These are phyloP conservation scores for Alloscopus bannaensis DNA, from an alignment of 2,888 invertebrate genomes.

Conservation along the genomic window DNA sequence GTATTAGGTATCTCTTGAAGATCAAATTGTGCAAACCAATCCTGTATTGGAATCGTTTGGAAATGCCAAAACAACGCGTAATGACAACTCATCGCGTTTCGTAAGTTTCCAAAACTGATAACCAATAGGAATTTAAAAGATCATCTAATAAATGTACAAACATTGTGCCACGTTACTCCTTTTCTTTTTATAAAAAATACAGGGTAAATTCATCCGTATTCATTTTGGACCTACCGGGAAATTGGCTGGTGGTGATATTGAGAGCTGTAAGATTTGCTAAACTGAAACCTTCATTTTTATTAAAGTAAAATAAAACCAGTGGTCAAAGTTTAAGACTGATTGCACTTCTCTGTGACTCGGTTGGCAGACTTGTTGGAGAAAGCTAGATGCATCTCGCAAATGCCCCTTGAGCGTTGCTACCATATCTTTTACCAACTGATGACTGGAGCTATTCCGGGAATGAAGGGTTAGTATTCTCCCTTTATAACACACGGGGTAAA, in stretches of 20 bases:
- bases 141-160: slow-evolving; percentile 3
- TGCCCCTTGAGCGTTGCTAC: slow-evolving; percentile 90
- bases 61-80: slow-evolving; percentile 99
- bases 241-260: slow-evolving; percentile 99
- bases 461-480: slow-evolving; percentile 45
- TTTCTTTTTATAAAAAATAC: slow-evolving; percentile 11
- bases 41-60: slow-evolving; percentile 99
- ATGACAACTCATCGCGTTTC: slow-evolving; percentile 99
- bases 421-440: slow-evolving; percentile 79
- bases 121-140: neutral
- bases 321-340: too few relatives aligned
- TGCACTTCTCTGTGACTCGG: too few relatives aligned
- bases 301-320: too few relatives aligned
- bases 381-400: slow-evolving; percentile 99
- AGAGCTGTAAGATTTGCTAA: slow-evolving; percentile 89
- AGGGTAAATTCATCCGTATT: slow-evolving; percentile 99
- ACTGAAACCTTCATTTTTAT: too few relatives aligned
- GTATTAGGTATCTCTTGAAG: slow-evolving; percentile 85
- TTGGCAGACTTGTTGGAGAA: slow-evolving; percentile 99
- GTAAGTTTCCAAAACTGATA: slow-evolving; percentile 83
- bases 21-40: slow-evolving; percentile 99
- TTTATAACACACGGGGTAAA: neutral
- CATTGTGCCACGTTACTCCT: too few relatives aligned
- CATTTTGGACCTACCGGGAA: slow-evolving; percentile 99
- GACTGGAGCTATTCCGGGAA: slow-evolving; percentile 69